phyloP scores from a whole-genome alignment of 1,140 invertebrate species.

The Hyles euphorbiae region DNA sequence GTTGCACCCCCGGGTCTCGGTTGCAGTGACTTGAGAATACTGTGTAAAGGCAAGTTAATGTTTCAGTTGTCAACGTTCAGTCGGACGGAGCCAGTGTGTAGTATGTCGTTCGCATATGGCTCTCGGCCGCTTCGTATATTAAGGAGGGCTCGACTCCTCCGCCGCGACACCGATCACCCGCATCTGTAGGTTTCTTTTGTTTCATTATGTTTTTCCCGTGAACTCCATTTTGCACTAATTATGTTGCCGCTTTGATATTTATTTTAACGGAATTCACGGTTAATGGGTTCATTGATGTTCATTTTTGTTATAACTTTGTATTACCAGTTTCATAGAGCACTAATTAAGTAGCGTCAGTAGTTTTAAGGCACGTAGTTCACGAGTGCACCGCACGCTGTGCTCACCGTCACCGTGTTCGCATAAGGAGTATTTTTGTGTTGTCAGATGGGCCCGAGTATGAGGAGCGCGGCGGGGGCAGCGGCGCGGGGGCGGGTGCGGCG shows the following conservation, averaged over 20 bases:
- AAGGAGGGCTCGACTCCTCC: conserved; percentile 62
- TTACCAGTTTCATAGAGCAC: too few relatives aligned
- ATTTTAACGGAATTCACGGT: too few relatives aligned
- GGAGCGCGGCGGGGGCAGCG: conserved; percentile 27
- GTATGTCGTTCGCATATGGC: conserved; percentile 40
- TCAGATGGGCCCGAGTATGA: conserved; percentile 42
- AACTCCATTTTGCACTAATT: conserved; percentile 14
- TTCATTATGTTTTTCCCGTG: conserved; percentile 42
- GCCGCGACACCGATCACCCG: conserved; percentile 60
- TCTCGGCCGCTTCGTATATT: conserved; percentile 38
- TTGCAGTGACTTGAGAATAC: conserved; percentile 35
- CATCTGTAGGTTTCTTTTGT: conserved; percentile 66
- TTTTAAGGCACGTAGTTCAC: background rate
- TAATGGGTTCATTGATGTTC: too few relatives aligned
- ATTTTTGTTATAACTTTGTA: too few relatives aligned
- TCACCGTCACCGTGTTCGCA: conserved; percentile 11
- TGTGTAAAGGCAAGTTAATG: conserved; percentile 62
- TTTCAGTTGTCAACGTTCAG: conserved; percentile 70
- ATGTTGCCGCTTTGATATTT: too few relatives aligned
- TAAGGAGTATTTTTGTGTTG: conserved; percentile 20
- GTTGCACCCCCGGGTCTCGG: conserved; percentile 46
- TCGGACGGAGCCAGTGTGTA: conserved; percentile 67
- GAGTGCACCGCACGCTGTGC: conserved; percentile 13
- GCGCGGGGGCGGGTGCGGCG: conserved; percentile 14
- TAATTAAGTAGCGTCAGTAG: background rate